These are phyloP conservation scores for Lichenostomus cassidix DNA, from an alignment of 2,113 vertebrate species.

Conservation along the genomic window DNA sequence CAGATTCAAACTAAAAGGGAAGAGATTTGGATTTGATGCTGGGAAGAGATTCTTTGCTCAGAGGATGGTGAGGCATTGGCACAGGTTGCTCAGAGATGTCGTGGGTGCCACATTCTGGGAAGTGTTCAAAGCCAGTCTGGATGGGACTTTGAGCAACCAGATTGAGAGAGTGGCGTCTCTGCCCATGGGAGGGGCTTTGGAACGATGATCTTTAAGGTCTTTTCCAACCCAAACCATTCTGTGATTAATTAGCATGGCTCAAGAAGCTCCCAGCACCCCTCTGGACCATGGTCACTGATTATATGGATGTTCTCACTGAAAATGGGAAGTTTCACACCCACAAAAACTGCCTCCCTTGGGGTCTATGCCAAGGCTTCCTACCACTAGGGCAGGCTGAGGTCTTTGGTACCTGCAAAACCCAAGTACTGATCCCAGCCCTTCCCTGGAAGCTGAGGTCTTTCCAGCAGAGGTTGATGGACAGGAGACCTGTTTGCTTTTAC, in stretches of 20 bases:
- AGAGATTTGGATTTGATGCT: neutral
- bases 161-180: neutral
- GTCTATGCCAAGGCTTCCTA: neutral
- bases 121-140: neutral
- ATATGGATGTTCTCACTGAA: neutral
- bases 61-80: neutral
- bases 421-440: neutral
- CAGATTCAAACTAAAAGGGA: accelerated
- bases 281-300: neutral
- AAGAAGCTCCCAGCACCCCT: neutral
- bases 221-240: neutral
- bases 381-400: neutral
- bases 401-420: neutral
- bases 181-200: neutral
- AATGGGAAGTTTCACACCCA: neutral
- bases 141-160: neutral
- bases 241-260: accelerated
- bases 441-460: neutral
- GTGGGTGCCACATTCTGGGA: neutral
- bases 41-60: neutral
- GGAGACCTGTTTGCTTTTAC: neutral
- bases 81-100: neutral
- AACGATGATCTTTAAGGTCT: neutral
- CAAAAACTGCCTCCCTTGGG: neutral
- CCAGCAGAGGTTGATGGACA: accelerated